Evolutionary conservation across 2,113 vertebrate species (phyloP), one percentile per base, ranked within the genome.

Genomic region (Climacteris rufus): DNA sequence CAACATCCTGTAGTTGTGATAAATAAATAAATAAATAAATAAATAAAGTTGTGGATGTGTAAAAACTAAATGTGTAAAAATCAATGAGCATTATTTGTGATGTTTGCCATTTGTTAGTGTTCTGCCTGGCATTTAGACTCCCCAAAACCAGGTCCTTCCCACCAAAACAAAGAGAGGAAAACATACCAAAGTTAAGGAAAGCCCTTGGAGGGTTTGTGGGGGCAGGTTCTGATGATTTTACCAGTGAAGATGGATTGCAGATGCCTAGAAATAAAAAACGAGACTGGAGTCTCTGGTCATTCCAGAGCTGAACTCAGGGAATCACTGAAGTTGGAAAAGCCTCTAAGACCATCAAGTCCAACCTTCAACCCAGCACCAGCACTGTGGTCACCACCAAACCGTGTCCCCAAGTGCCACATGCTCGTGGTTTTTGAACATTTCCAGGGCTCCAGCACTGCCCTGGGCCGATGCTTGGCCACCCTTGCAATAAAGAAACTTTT

Each of bases 111-210:
- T 56, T 70, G 6, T 30, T 39, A 30, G n/a, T 18, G 4, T 39
- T 57, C 74, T 49, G 49, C 57, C 42, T 47, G 18, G 22, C 30
- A 28, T 61, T 77, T 40, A 39, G 30, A 19, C 44, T 70, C 50
- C 42, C 6, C 33, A 72, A 59, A 52, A 18, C 1, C 40, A 24
- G 22, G 15, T 20, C 56, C 31, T 76, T 79, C n/a, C 28, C 28
- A 30, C 35, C 22, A 27, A 76, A 91, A 57, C 23, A 56, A 3
- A 1, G 82, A 68, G 39, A 66, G 18, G 13, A 90, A 79, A 65
- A 87, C 98, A 37, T 98, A 98, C 98, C 98, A 89, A 98, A 98
- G 65, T 90, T 98, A 45, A 98, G 70, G 93, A 98, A 92, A 63
- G 97, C 95, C 44, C 96, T 97, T 0, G 57, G 44, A 13, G 89